phyloP scores from a whole-genome alignment of 2,113 vertebrate species.

The Anolis carolinensis region DNA sequence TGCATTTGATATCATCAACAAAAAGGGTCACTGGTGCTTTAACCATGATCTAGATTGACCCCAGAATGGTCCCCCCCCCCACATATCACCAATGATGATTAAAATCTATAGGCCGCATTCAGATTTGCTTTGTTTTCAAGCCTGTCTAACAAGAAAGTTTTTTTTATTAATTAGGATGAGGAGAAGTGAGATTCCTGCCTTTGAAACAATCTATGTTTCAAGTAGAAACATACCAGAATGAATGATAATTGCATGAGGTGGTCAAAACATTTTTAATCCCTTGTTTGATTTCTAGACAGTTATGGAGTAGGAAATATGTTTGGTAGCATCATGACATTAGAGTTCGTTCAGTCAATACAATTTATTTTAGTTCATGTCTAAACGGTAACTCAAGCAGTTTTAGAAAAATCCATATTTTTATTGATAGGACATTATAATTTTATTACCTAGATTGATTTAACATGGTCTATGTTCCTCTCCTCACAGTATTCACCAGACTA shows the following conservation, averaged over 20 bases:
- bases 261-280: conserved; percentile 4
- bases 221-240: not conserved
- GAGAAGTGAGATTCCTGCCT: not conserved
- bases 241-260: conserved; percentile 7
- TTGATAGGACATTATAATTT: conserved; percentile 48
- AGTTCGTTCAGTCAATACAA: conserved; percentile 33
- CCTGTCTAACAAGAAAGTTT: not conserved
- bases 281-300: conserved; percentile 28
- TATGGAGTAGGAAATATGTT: not conserved
- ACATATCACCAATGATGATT: too few species aligned
- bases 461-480: not conserved
- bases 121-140: not conserved
- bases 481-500: conserved; percentile 1
- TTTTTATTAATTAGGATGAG: not conserved
- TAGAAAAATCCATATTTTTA: conserved; percentile 48
- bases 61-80: too few species aligned
- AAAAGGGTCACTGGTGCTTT: too few species aligned
- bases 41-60: too few species aligned
- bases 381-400: conserved; percentile 28
- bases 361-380: conserved; percentile 34
- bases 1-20: too few species aligned
- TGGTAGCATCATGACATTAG: not conserved
- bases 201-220: not conserved
- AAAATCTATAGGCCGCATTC: not conserved
- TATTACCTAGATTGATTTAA: conserved; percentile 45